Percentiles rank a stretch among this genome's conserved stretches.
Evolutionary conservation across 35 echinoderm and acorn worm species (phyloP).

Genomic region (Ophioderma brevispina): DNA sequence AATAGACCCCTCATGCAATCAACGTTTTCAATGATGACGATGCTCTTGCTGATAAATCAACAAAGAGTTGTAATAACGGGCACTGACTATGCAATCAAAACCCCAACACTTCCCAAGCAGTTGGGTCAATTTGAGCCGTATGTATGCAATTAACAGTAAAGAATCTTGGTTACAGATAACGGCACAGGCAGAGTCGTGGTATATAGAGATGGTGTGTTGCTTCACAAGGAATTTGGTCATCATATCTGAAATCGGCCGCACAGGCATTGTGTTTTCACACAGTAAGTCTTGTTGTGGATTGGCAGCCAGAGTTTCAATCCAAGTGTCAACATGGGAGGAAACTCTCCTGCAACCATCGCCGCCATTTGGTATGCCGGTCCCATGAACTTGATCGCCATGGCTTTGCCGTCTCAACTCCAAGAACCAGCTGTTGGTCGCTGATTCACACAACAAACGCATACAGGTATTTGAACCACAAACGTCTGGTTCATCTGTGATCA

Average conservation of each 20-base stretch:
- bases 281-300: neutral
- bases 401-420: neutral
- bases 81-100: neutral
- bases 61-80: neutral
- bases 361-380: no score
- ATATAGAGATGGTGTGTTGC: neutral
- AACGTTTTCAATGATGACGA: neutral
- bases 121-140: neutral
- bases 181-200: neutral
- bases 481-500: neutral
- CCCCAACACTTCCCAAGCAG: neutral
- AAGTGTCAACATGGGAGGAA: neutral
- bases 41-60: neutral
- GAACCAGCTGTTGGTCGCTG: neutral
- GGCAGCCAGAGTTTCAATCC: no score
- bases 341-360: no score
- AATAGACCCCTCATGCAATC: neutral
- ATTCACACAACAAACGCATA: neutral
- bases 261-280: neutral
- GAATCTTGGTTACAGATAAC: neutral
- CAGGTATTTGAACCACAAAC: neutral
- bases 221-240: neutral
- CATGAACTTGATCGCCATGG: neutral
- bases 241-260: neutral
- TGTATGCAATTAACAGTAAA: neutral